Percentiles rank a stretch among this genome's conserved stretches.
Evolutionary conservation across 2,113 vertebrate species (phyloP).

Genomic region (Mellivora capensis): DNA sequence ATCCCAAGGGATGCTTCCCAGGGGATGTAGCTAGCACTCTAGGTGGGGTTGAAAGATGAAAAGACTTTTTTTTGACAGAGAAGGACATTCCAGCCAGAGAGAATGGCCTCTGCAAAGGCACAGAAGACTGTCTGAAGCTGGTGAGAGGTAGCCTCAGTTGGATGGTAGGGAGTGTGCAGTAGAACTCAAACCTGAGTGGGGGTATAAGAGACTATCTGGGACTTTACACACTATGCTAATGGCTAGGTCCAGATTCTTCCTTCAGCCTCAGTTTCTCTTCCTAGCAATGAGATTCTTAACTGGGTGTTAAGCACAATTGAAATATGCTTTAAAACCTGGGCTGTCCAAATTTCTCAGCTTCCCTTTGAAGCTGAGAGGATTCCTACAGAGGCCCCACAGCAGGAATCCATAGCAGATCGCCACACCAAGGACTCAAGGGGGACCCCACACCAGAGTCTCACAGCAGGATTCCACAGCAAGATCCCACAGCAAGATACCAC

Average conservation of each 20-base stretch:
- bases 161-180: fast-evolving
- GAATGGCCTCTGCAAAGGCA: not conserved
- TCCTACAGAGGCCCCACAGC: fast-evolving
- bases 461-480: fast-evolving
- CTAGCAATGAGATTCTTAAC: not conserved
- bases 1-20: too few species aligned
- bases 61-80: too few species aligned
- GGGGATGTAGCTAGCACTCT: too few species aligned
- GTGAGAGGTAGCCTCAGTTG: not conserved
- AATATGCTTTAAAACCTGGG: not conserved
- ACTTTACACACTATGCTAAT: not conserved
- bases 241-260: too few species aligned
- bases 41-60: fast-evolving
- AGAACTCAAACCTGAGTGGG: not conserved
- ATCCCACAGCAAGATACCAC: fast-evolving
- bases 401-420: fast-evolving
- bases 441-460: not conserved
- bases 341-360: not conserved
- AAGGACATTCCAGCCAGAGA: not conserved
- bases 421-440: not conserved
- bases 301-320: too few species aligned
- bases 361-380: not conserved
- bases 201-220: too few species aligned
- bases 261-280: not conserved
- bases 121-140: not conserved